Conservation (phyloP, 30 jellyfish, hydroid and myxozoan species). For the Rhopilema esculentum region DNA sequence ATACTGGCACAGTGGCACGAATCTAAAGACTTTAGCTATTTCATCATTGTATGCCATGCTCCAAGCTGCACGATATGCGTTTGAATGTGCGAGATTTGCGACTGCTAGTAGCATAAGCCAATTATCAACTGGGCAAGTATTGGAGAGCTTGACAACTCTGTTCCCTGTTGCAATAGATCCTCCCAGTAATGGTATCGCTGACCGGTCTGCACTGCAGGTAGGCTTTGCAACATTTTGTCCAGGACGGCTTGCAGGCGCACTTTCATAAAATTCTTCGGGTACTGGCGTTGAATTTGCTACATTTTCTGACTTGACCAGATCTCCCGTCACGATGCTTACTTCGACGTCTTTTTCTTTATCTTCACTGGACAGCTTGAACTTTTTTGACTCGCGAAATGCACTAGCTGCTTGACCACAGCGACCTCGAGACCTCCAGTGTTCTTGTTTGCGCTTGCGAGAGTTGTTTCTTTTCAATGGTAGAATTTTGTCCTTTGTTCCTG, state of each 20-base stretch:
- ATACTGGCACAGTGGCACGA: constrained; percentile 30
- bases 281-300: constrained; percentile 11
- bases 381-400: constrained; percentile 20
- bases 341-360: background rate
- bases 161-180: constrained; percentile 19
- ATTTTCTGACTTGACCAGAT: constrained; percentile 4
- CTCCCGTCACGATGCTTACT: constrained; percentile 18
- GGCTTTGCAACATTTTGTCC: constrained; percentile 6
- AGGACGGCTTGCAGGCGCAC: constrained; percentile 9
- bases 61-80: constrained; percentile 19
- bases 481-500: constrained; percentile 4
- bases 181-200: constrained; percentile 29
- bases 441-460: constrained; percentile 9
- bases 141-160: constrained; percentile 18
- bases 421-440: constrained; percentile 23
- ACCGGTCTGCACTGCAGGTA: constrained; percentile 12
- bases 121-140: constrained; percentile 27
- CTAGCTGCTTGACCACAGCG: constrained; percentile 19
- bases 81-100: constrained; percentile 23
- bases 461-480: background rate
- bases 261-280: background rate
- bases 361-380: constrained; percentile 7
- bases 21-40: constrained; percentile 21
- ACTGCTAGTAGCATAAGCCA: constrained; percentile 18
- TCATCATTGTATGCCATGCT: constrained; percentile 19